Percentiles rank a stretch among this genome's conserved stretches.
Conservation (phyloP, 2,113 vertebrate species). For the Coracopsis vasa region DNA sequence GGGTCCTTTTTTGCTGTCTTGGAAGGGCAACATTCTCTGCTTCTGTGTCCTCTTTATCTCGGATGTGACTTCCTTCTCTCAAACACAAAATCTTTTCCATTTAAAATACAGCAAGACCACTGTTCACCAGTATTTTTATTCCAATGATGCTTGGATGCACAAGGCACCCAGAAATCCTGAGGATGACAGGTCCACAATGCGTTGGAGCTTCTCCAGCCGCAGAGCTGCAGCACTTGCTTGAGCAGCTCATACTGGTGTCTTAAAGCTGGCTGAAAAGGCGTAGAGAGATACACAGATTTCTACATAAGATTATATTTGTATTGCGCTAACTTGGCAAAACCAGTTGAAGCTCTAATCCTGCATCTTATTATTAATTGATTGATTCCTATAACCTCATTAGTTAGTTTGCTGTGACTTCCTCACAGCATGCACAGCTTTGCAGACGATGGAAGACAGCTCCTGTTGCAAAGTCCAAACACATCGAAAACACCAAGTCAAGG, state of each 20-base stretch:
- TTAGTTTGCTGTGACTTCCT: background rate
- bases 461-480: fast-evolving
- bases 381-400: slow-evolving; percentile 6
- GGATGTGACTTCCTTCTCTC: background rate
- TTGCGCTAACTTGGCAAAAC: background rate
- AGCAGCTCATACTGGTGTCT: fast-evolving
- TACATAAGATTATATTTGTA: background rate
- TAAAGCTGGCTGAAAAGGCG: background rate
- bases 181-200: fast-evolving
- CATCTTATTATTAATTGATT: slow-evolving; percentile 38
- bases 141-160: fast-evolving
- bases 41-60: background rate
- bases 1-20: background rate
- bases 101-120: background rate
- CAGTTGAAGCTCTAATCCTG: background rate
- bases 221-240: background rate
- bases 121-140: background rate
- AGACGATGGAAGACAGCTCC: background rate
- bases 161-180: background rate
- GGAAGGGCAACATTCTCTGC: background rate
- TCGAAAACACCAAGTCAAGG: fast-evolving
- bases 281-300: background rate
- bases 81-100: background rate
- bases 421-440: background rate
- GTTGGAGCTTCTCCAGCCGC: background rate